Evolutionary conservation across 2,113 vertebrate species (phyloP), one percentile per base, ranked within the genome.

Genomic region (Amblyopsis rosae): DNA sequence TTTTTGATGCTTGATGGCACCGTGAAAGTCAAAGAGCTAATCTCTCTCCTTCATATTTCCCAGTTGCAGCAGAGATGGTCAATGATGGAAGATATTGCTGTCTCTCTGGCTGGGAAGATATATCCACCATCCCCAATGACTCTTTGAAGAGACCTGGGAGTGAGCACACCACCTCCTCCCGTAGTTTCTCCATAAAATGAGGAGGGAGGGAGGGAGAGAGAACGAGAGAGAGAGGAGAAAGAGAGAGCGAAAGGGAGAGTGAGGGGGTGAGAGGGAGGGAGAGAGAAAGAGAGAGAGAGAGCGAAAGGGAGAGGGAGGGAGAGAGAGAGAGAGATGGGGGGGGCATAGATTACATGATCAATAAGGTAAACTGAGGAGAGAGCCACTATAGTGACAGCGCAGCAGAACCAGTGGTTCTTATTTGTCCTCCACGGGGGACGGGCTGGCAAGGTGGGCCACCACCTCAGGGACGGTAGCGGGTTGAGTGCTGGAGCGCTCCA

Each of bases 361-460:
- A 17, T n/a, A n/a, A 16, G 12, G 3, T 55, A 55, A n/a, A 55
- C 4, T 3, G n/a, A n/a, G 49, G 49, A 51, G 49, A 51, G 49
- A 51, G 8, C 7, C 15, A 3, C 55, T 57, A 6, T 26, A 66
- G 51, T 58, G 35, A 41, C 57, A 67, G 65, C 64, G 12, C 17
- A 67, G 69, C 15, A 33, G 58, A 63, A 74, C 47, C 55, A 54
- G 49, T 51, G 49, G 66, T 63, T 26, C 50, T 59, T 53, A 65
- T 69, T 78, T 73, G 59, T 51, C 67, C 72, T 81, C 77, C 86
- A 1, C 15, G 41, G 50, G 76, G 66, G 46, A 33, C 35, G 59
- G 59, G 59, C 57, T 62, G 62, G 15, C 53, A 46, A 35, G 69
- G 59, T 12, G 12, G 60, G 48, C 76, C 65, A 73, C 72, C 73